A percentile compares a stretch with the other conserved stretches of the same genome.
phyloP scores from a whole-genome alignment of 2,888 invertebrate genomes.

The Hypolimnas misippus region DNA sequence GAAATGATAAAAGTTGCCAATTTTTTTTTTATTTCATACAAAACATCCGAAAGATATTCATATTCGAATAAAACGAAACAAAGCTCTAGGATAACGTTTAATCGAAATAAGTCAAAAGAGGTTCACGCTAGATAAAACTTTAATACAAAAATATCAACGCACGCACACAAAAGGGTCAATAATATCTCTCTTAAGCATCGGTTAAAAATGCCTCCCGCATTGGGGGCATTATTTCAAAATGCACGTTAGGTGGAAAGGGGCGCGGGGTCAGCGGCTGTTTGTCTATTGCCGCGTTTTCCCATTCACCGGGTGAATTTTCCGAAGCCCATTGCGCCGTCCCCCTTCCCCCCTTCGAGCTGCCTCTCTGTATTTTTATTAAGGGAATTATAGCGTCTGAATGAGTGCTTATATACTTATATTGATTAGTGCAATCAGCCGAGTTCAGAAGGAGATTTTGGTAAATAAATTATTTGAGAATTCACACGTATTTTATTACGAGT shows the following conservation, averaged over 20 bases:
- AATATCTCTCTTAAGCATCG: conserved; percentile 47
- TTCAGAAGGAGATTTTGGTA: conserved; percentile 16
- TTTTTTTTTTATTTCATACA: conserved; percentile 15
- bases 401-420: conserved; percentile 76
- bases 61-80: conserved; percentile 1
- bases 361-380: conserved; percentile 81
- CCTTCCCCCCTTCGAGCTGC: conserved; percentile 62
- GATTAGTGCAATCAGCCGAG: conserved; percentile 61
- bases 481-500: background rate
- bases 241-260: conserved; percentile 63
- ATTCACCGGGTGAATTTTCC: conserved; percentile 83
- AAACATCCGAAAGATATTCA: background rate
- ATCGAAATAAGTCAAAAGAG: conserved; percentile 11
- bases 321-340: conserved; percentile 76
- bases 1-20: conserved; percentile 22
- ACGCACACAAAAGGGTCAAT: conserved; percentile 40
- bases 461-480: conserved; percentile 2
- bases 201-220: conserved; percentile 51
- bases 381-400: conserved; percentile 80
- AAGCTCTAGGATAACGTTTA: conserved; percentile 5
- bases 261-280: conserved; percentile 74
- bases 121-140: conserved; percentile 12
- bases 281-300: conserved; percentile 82
- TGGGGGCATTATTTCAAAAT: conserved; percentile 80
- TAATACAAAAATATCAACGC: conserved; percentile 17